phyloP scores from a whole-genome alignment of 1,140 invertebrate species.

The Pachyrhynchus sulphureomaculatus region DNA sequence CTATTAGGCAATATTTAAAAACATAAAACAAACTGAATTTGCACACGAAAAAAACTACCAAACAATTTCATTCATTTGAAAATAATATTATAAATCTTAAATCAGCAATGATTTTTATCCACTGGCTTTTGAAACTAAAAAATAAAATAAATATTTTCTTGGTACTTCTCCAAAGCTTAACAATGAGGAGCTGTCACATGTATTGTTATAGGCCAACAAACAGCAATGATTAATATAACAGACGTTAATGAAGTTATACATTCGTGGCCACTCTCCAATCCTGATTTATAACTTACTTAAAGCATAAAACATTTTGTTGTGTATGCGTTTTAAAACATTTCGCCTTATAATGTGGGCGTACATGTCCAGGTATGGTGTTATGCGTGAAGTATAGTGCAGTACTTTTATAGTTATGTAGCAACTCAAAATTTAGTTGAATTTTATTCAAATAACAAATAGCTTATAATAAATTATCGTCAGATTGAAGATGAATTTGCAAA shows the following conservation, averaged over 20 bases:
- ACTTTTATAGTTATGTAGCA: too few species aligned
- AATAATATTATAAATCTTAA: too few species aligned
- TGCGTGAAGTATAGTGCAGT: background rate
- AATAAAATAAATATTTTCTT: constrained; percentile 31
- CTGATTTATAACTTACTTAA: constrained; percentile 46
- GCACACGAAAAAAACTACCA: too few species aligned
- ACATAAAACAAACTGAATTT: too few species aligned
- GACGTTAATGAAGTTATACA: constrained; percentile 52
- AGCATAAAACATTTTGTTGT: constrained; percentile 12
- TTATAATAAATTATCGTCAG: too few species aligned
- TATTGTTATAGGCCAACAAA: constrained; percentile 44
- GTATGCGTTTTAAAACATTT: constrained; percentile 1
- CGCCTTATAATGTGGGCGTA: background rate
- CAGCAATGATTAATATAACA: constrained; percentile 50
- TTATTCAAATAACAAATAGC: too few species aligned
- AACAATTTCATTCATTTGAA: too few species aligned
- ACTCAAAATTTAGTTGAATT: too few species aligned
- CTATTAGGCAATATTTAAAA: too few species aligned
- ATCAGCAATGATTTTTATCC: too few species aligned
- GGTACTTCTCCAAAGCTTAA: constrained; percentile 7
- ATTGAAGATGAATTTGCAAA: too few species aligned
- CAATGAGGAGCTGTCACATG: constrained; percentile 37
- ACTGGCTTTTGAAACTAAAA: background rate
- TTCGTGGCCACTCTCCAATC: constrained; percentile 46
- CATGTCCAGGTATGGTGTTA: background rate